A percentile compares a stretch with the other conserved stretches of the same genome.
These are phyloP conservation scores for Gnathonemus longibarbis DNA, from an alignment of 2,113 vertebrate species.

Conservation along the genomic window DNA sequence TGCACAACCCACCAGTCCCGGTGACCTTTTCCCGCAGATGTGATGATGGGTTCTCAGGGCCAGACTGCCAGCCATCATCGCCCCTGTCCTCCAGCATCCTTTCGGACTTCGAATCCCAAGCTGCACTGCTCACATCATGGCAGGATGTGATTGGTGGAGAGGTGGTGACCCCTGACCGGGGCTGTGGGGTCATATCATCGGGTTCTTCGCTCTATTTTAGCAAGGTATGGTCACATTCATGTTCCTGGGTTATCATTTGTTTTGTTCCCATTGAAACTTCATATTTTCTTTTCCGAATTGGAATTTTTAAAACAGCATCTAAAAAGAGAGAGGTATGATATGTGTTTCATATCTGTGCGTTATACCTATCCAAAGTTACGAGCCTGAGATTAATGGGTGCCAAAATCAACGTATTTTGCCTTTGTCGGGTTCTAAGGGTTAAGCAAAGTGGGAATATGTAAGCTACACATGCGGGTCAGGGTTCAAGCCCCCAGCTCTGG, in stretches of 20 bases:
- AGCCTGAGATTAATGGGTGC: no score
- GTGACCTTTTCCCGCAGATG: conserved; percentile 45
- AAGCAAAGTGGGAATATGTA: neutral
- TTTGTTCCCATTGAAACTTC: neutral
- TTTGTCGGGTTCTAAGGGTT: no score
- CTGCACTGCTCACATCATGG: conserved; percentile 76
- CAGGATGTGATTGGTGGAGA: conserved; percentile 91
- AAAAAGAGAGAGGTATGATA: neutral
- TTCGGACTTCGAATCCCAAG: conserved; percentile 87
- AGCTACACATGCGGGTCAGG: neutral
- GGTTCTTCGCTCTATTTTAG: conserved; percentile 93
- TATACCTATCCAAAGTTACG: no score
- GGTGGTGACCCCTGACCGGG: conserved; percentile 82
- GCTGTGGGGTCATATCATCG: conserved; percentile 89
- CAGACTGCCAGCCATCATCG: conserved; percentile 80
- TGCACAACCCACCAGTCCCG: neutral
- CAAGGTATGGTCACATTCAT: conserved; percentile 63
- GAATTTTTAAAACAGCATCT: neutral
- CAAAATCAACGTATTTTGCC: no score
- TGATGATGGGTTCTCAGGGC: conserved; percentile 78
- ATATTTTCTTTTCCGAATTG: neutral
- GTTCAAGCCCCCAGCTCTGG: neutral
- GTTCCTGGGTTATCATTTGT: neutral
- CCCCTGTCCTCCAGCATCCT: conserved; percentile 80
- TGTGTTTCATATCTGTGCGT: no score